Conservation (phyloP, 1,140 invertebrate species). For the Ceratoteleas bidentatus region DNA sequence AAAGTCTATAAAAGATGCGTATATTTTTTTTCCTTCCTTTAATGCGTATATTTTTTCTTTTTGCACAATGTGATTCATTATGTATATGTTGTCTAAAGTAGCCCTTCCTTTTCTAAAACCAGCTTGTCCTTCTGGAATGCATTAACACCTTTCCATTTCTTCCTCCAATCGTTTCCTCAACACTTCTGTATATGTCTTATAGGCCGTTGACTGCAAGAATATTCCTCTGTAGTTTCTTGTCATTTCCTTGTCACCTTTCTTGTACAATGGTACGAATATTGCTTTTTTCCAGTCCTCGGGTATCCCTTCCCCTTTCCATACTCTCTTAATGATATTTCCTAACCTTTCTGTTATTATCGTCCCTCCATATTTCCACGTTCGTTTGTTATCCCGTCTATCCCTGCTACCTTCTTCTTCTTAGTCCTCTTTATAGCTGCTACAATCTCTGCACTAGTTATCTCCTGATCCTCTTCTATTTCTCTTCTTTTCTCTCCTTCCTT, state of each 20-base stretch:
- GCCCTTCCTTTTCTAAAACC: slow-evolving; percentile 11
- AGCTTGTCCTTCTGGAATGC: slow-evolving; percentile 3
- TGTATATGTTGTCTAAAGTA: slow-evolving; percentile 6
- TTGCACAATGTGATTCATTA: neutral
- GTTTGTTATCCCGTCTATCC: slow-evolving; percentile 10
- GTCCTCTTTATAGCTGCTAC: too few relatives aligned
- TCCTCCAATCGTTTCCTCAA: slow-evolving; percentile 9
- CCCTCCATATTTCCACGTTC: slow-evolving; percentile 14
- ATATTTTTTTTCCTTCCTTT: slow-evolving; percentile 2
- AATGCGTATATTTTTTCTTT: neutral
- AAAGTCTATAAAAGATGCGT: neutral
- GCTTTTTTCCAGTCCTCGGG: slow-evolving; percentile 16
- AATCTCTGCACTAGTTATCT: too few relatives aligned
- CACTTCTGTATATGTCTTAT: slow-evolving; percentile 6
- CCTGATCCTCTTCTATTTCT: too few relatives aligned
- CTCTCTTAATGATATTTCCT: neutral
- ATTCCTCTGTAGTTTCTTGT: slow-evolving; percentile 14
- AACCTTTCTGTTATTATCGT: neutral
- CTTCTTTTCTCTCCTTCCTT: too few relatives aligned
- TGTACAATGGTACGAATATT: slow-evolving; percentile 5
- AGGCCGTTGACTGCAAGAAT: neutral
- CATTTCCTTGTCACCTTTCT: slow-evolving; percentile 8
- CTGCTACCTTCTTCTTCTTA: slow-evolving; percentile 26
- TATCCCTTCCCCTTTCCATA: slow-evolving; percentile 12
- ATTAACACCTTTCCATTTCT: slow-evolving; percentile 4